Percentiles rank a stretch among this genome's conserved stretches.
Conservation (phyloP, 1,140 invertebrate genomes). For the Triops cancriformis region DNA sequence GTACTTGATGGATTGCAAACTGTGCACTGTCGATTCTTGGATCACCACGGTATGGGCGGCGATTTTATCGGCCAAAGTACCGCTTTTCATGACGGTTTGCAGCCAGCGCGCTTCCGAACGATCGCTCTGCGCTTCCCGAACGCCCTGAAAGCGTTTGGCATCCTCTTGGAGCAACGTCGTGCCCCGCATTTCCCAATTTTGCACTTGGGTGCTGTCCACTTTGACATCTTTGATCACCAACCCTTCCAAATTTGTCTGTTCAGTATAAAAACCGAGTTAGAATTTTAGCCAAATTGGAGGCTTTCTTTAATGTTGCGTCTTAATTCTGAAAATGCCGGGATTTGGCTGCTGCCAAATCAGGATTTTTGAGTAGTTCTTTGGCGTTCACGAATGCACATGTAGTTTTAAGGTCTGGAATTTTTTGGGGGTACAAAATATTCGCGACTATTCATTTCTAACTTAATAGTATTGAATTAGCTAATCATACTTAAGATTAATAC, state of each 20-base stretch:
- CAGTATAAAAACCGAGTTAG: neutral
- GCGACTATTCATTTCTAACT: too few relatives aligned
- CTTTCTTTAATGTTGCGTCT: too few relatives aligned
- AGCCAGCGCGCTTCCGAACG: constrained; percentile 56
- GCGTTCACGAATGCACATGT: too few relatives aligned
- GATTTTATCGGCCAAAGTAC: constrained; percentile 74
- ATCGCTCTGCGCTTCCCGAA: constrained; percentile 34
- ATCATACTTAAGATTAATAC: too few relatives aligned
- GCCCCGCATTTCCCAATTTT: constrained; percentile 26
- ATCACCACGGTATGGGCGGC: constrained; percentile 73
- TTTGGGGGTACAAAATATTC: too few relatives aligned
- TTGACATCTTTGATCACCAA: constrained; percentile 28
- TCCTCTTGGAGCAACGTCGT: constrained; percentile 41
- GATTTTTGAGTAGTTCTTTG: too few relatives aligned
- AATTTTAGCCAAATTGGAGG: too few relatives aligned
- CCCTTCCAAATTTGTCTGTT: constrained; percentile 16
- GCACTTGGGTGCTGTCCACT: constrained; percentile 26
- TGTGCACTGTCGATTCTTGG: constrained; percentile 75
- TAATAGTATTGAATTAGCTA: too few relatives aligned
- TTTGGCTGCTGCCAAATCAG: too few relatives aligned
- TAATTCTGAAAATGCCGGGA: too few relatives aligned
- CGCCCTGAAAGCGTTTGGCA: constrained; percentile 38
- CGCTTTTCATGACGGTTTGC: constrained; percentile 64
- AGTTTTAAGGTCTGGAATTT: too few relatives aligned
- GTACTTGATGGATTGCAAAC: constrained; percentile 57